Evolutionary conservation across 2,113 vertebrate genomes (phyloP).

Genomic region (Brachionichthys hirsutus): DNA sequence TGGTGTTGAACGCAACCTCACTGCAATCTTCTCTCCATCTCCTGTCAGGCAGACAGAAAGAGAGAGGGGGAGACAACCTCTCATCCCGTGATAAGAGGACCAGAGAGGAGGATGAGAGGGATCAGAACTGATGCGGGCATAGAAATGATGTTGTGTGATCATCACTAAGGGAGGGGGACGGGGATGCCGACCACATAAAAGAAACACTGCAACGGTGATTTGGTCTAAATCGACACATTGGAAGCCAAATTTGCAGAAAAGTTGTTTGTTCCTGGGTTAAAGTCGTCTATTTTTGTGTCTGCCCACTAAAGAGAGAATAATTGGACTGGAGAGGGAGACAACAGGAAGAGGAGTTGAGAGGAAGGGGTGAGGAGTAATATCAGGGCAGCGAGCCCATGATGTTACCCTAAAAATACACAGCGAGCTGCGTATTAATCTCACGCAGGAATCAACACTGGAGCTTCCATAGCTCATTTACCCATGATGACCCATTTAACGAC

Average conservation of each 20-base stretch:
- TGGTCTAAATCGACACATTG: too few relatives aligned
- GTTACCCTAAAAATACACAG: constrained; percentile 48
- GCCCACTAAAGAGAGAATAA: neutral
- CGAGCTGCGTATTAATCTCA: constrained; percentile 48
- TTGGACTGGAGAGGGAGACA: neutral
- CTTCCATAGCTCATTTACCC: constrained; percentile 40
- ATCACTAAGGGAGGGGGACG: neutral
- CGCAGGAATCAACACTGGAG: constrained; percentile 11
- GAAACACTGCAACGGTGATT: neutral
- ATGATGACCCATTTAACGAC: constrained; percentile 17
- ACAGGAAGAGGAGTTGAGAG: constrained; percentile 5
- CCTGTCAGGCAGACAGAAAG: constrained; percentile 19
- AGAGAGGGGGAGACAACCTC: constrained; percentile 29
- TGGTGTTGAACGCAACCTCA: constrained; percentile 39
- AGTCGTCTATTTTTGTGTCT: constrained; percentile 3
- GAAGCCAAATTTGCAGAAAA: too few relatives aligned
- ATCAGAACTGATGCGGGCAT: constrained; percentile 46
- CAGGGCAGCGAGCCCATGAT: constrained; percentile 22
- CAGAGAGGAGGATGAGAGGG: constrained; percentile 49
- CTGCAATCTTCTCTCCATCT: constrained; percentile 49
- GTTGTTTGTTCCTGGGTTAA: too few relatives aligned
- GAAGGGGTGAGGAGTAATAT: constrained; percentile 19
- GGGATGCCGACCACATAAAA: neutral
- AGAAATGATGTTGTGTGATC: neutral
- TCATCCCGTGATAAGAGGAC: constrained; percentile 45